phyloP scores from a whole-genome alignment of 2,797 vertebrate species.

The Pangasius sanitwongsei region DNA sequence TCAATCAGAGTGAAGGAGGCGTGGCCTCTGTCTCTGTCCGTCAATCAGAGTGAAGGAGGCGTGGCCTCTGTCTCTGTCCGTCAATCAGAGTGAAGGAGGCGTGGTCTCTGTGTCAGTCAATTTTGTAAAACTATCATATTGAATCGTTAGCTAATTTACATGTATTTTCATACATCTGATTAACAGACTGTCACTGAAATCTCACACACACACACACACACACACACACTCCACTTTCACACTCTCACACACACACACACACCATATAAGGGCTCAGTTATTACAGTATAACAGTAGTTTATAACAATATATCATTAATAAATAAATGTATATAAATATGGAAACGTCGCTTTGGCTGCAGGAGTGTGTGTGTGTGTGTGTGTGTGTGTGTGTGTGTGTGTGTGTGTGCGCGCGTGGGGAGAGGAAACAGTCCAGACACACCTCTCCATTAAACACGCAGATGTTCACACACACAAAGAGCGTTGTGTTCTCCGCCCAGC shows the following conservation, averaged over 20 bases:
- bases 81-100: not conserved
- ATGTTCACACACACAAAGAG: conserved; percentile 50
- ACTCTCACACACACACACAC: not conserved
- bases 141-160: not conserved
- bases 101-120: not conserved
- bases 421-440: conserved; percentile 53
- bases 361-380: not conserved
- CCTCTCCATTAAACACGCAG: conserved; percentile 46
- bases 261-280: not conserved
- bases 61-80: not conserved
- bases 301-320: not conserved
- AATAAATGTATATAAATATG: not conserved
- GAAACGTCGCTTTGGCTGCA: not conserved
- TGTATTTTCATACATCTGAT: not conserved
- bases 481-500: conserved; percentile 38
- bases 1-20: not conserved
- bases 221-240: not conserved
- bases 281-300: not conserved
- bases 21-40: not conserved
- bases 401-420: not conserved
- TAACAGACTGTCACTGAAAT: not conserved
- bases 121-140: not conserved
- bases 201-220: not conserved
- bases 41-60: not conserved
- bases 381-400: conserved; percentile 5